Conservation (phyloP, 2,113 vertebrate species). For the Oncorhynchus mykiss region DNA sequence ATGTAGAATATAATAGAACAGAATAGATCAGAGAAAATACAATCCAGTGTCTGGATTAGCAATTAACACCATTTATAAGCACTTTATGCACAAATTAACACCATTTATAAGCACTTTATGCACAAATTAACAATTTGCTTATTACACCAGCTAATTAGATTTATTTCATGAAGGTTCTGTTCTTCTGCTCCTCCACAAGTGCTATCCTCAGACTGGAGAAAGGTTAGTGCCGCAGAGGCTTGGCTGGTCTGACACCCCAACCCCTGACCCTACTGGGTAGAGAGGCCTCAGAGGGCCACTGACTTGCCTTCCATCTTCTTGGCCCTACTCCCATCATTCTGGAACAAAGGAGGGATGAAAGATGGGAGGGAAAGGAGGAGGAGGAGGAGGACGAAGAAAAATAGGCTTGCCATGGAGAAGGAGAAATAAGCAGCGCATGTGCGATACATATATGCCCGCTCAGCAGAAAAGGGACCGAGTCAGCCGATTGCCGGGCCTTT, state of each 20-base stretch:
- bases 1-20: constrained; percentile 18
- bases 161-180: constrained; percentile 44
- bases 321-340: constrained; percentile 39
- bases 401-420: constrained; percentile 44
- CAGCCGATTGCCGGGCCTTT: constrained; percentile 68
- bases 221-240: constrained; percentile 33
- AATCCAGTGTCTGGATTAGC: background rate
- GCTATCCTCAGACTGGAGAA: constrained; percentile 27
- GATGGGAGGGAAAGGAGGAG: constrained; percentile 38
- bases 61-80: background rate
- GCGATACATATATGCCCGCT: constrained; percentile 70
- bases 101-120: background rate
- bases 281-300: constrained; percentile 48
- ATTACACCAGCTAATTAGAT: constrained; percentile 24
- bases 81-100: background rate
- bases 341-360: constrained; percentile 60
- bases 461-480: constrained; percentile 74
- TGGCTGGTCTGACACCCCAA: constrained; percentile 30
- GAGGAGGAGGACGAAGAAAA: constrained; percentile 19
- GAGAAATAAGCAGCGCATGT: constrained; percentile 73
- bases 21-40: background rate
- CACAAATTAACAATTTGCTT: constrained; percentile 9
- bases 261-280: constrained; percentile 45
- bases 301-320: constrained; percentile 51
- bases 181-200: constrained; percentile 1